These are phyloP conservation scores for Epizoanthus stellaris DNA, from an alignment of 92 coral and sea anemone genomes.

Conservation along the genomic window DNA sequence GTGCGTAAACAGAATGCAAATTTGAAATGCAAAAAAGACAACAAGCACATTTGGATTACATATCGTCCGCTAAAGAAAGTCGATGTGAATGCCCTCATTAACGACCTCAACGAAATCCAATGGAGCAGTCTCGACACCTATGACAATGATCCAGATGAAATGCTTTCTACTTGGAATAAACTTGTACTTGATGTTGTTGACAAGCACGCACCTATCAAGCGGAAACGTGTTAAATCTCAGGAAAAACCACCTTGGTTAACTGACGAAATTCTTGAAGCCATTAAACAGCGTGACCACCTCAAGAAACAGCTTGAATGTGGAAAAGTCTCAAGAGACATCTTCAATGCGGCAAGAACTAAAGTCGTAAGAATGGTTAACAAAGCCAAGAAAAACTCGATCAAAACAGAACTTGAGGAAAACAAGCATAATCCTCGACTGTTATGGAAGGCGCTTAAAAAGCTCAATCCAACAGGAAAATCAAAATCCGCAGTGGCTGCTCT, in stretches of 20 bases:
- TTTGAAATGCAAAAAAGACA: constrained; percentile 8
- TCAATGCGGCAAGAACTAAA: neutral
- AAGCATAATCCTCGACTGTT: neutral
- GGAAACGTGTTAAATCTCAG: constrained; percentile 35
- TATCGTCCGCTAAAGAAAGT: neutral
- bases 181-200: constrained; percentile 50
- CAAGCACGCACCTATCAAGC: constrained; percentile 50
- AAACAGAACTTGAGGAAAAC: neutral
- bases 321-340: neutral
- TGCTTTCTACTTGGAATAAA: constrained; percentile 36
- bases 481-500: neutral
- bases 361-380: neutral
- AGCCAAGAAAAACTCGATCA: neutral
- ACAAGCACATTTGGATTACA: neutral
- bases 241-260: constrained; percentile 39
- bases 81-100: constrained; percentile 14
- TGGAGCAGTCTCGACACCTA: too few species aligned
- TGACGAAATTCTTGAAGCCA: constrained; percentile 41
- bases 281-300: constrained; percentile 22
- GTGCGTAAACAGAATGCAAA: constrained; percentile 21
- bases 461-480: constrained; percentile 10
- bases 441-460: constrained; percentile 29
- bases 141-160: constrained; percentile 35
- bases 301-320: constrained; percentile 4
- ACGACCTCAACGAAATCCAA: neutral